phyloP scores from a whole-genome alignment of 2,113 vertebrate species.

The Eidolon helvum region DNA sequence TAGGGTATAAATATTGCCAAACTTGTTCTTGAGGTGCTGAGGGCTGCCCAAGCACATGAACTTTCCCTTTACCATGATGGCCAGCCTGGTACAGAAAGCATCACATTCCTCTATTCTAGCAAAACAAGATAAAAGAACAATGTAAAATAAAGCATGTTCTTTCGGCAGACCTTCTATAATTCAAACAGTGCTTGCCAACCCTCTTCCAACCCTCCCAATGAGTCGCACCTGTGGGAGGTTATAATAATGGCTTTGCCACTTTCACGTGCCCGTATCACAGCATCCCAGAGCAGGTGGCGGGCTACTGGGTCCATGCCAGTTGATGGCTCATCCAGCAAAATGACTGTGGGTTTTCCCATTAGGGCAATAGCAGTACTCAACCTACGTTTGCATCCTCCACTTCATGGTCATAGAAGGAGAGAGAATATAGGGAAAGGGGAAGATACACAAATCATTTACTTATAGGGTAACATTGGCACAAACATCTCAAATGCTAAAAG shows the following conservation, averaged over 20 bases:
- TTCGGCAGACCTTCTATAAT: background rate
- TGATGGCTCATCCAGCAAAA: conserved; percentile 96
- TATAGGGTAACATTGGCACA: background rate
- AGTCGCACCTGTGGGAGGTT: conserved; percentile 93
- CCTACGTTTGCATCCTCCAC: conserved; percentile 95
- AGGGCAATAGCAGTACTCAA: conserved; percentile 93
- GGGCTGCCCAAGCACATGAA: conserved; percentile 96
- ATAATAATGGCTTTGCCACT: conserved; percentile 94
- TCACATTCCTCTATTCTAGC: conserved; percentile 97
- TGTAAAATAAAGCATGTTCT: background rate
- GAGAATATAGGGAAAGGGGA: background rate
- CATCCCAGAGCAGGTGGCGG: conserved; percentile 91
- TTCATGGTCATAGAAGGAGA: conserved; percentile 49
- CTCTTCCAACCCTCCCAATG: background rate
- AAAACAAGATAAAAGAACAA: background rate
- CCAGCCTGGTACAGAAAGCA: conserved; percentile 92
- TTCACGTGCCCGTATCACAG: conserved; percentile 88
- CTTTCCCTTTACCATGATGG: conserved; percentile 96
- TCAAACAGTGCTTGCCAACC: background rate
- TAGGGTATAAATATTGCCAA: conserved; percentile 94
- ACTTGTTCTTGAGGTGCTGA: conserved; percentile 97
- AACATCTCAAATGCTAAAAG: background rate
- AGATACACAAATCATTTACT: background rate
- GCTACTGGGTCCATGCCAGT: conserved; percentile 96
- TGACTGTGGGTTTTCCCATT: conserved; percentile 91